Conservation (phyloP, 1,140 invertebrate genomes). For the Coelopa frigida region DNA sequence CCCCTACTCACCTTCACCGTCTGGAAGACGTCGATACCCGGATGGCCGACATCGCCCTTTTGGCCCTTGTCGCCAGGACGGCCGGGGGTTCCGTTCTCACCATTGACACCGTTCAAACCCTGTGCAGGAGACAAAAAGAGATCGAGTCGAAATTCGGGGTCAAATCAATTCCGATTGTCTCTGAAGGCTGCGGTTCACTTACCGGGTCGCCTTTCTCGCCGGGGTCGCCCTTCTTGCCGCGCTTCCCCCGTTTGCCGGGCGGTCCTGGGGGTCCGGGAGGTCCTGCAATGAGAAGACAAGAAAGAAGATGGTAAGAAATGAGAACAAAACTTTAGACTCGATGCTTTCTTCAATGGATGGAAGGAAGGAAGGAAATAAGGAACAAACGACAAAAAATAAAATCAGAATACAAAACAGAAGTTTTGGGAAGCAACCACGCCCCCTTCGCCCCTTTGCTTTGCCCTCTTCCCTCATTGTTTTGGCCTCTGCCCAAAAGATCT, state of each 20-base stretch:
- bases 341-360: too few species aligned
- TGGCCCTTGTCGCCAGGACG: slow-evolving; percentile 78
- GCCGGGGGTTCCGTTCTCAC: slow-evolving; percentile 90
- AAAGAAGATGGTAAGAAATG: too few species aligned
- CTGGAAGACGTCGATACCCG: slow-evolving; percentile 84
- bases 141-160: not conserved
- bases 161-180: slow-evolving; percentile 15
- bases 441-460: too few species aligned
- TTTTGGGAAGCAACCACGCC: too few species aligned
- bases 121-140: slow-evolving; percentile 38
- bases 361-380: too few species aligned
- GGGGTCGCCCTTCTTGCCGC: slow-evolving; percentile 79
- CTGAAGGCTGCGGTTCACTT: slow-evolving; percentile 38
- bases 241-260: slow-evolving; percentile 76
- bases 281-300: slow-evolving; percentile 48
- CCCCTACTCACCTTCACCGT: slow-evolving; percentile 71
- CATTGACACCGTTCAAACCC: slow-evolving; percentile 89
- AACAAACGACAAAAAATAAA: too few species aligned
- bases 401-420: too few species aligned
- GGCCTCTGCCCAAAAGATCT: too few species aligned
- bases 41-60: slow-evolving; percentile 76
- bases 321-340: too few species aligned
- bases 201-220: slow-evolving; percentile 71
- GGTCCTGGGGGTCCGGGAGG: slow-evolving; percentile 67
- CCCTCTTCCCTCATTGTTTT: too few species aligned